phyloP scores from a whole-genome alignment of 1,140 invertebrate species.

The Ladona fulva region DNA sequence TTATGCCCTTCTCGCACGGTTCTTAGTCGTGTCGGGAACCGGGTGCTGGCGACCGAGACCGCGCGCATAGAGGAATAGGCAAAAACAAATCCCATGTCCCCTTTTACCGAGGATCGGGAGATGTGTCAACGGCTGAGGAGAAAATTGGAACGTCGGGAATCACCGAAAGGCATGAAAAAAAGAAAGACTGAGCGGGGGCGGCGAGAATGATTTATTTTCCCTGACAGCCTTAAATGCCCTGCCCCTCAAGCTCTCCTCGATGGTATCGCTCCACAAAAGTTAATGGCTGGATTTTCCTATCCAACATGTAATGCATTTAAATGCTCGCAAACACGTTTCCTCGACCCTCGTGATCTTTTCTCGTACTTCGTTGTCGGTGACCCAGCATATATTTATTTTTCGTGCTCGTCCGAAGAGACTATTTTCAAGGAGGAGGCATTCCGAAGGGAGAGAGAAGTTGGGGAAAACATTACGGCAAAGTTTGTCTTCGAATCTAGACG shows the following conservation, averaged over 20 bases:
- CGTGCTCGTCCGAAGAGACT: background rate
- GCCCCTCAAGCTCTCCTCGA: background rate
- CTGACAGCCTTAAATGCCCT: background rate
- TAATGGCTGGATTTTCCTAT: background rate
- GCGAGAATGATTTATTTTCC: conserved; percentile 1
- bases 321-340: background rate
- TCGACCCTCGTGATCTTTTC: background rate
- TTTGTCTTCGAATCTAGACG: too few species aligned
- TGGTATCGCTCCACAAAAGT: background rate
- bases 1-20: too few species aligned
- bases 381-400: background rate
- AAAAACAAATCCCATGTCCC: background rate
- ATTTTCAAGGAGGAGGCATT: background rate
- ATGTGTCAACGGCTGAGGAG: background rate
- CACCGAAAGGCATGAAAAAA: background rate
- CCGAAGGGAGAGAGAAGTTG: background rate
- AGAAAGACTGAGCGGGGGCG: background rate
- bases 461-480: too few species aligned
- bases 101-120: background rate
- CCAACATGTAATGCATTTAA: conserved; percentile 2
- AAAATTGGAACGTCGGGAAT: background rate
- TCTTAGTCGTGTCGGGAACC: too few species aligned
- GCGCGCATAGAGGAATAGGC: too few species aligned
- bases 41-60: too few species aligned
- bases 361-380: background rate